Evolutionary conservation across 2,888 invertebrate species (phyloP).

Genomic region (Podabrus alpinus): DNA sequence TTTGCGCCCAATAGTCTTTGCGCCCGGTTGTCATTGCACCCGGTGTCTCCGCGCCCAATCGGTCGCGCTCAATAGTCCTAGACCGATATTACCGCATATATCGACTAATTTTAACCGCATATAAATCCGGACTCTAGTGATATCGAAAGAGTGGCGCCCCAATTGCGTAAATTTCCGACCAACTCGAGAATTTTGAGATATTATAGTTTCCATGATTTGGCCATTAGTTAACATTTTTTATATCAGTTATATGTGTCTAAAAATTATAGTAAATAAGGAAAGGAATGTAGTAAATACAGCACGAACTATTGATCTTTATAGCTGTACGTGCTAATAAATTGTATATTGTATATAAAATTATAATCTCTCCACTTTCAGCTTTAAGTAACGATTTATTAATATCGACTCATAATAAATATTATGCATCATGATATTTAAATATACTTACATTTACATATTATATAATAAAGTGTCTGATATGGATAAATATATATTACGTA

Average conservation of each 20-base stretch:
- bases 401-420: constrained; percentile 9
- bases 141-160: no score
- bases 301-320: constrained; percentile 45
- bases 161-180: no score
- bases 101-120: no score
- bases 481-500: neutral
- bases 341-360: constrained; percentile 35
- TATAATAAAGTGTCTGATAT: neutral
- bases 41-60: no score
- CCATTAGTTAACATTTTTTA: neutral
- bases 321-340: constrained; percentile 40
- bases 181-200: no score
- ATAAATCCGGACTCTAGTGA: no score
- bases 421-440: neutral
- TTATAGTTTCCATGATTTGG: neutral
- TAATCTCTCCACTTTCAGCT: constrained; percentile 39
- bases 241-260: constrained; percentile 8
- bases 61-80: no score
- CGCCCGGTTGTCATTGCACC: no score
- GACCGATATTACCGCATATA: no score
- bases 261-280: constrained; percentile 37
- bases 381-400: constrained; percentile 23
- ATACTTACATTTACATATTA: neutral
- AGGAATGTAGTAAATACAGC: constrained; percentile 45
- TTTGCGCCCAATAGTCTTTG: no score